Evolutionary conservation across 2,797 vertebrate genomes (phyloP), one percentile per base, ranked within the genome.

Genomic region (Pipistrellus pipistrellus): DNA sequence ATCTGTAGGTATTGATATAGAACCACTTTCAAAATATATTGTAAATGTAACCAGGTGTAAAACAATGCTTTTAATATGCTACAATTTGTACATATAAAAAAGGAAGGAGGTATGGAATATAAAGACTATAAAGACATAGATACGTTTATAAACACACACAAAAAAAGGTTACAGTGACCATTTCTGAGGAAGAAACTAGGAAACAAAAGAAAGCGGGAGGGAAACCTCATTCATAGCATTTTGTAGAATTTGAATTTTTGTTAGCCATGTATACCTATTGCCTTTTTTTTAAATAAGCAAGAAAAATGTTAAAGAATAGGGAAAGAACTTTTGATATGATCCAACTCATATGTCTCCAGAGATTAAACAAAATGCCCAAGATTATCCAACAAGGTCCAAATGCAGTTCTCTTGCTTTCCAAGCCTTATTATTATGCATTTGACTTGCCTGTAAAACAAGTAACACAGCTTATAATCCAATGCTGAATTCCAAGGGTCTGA

Each of bases 291-390:
- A 2, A 83, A 27, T 62, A 71, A 73, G 14, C 30, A 85, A 48
- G 41, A 91, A 86, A 91, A 75, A 12, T 23, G 8, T 76, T 91
- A 46, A 72, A 35, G 32, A 77, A 14, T 8, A 57, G 2, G 13
- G 32, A 48, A 72, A 72, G 51, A 88, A 66, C 4, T 12, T 66
- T 64, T 77, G 18, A 8, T 27, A 44, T 77, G 15, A 46, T 71
- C 48, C 75, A 90, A 86, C 18, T 53, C 69, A 90, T 35, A 73
- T 72, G 44, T 72, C 30, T 93, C 78, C 71, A 66, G 38, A 75
- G 32, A n/a, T 64, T 76, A 71, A 91, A 88, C 64, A 71, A 75
- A 91, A 95, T 64, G 23, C 14, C 64, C 44, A 84, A 88, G 27
- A 88, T 62, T 72, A 83, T 27, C 71, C 78, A 83, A 51, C 44